phyloP scores from a whole-genome alignment of 2,888 invertebrate genomes.

The Luperina testacea region DNA sequence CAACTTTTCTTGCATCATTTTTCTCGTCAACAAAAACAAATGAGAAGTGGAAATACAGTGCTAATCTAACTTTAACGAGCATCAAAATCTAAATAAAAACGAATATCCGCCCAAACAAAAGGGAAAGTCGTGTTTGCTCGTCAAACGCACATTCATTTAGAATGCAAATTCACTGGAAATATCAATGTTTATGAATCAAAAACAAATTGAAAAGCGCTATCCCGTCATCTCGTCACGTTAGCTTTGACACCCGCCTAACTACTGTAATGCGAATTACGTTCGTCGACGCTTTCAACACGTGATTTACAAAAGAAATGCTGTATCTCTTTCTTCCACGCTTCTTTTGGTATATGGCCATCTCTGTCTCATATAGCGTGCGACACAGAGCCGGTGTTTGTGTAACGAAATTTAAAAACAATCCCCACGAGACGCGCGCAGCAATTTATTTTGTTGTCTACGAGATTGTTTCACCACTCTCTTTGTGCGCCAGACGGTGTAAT shows the following conservation, averaged over 20 bases:
- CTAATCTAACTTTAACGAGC: conserved; percentile 39
- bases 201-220: conserved; percentile 51
- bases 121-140: conserved; percentile 27
- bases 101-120: conserved; percentile 37
- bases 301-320: conserved; percentile 58
- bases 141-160: conserved; percentile 55
- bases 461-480: conserved; percentile 77
- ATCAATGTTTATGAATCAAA: conserved; percentile 60
- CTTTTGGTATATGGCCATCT: conserved; percentile 61
- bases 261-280: conserved; percentile 66
- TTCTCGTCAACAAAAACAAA: conserved; percentile 8
- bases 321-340: conserved; percentile 54
- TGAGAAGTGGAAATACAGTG: neutral
- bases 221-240: conserved; percentile 22
- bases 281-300: conserved; percentile 53
- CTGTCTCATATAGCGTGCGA: conserved; percentile 60
- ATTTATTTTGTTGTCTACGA: conserved; percentile 82
- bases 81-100: conserved; percentile 20
- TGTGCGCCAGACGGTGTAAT: conserved; percentile 40
- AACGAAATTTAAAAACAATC: conserved; percentile 88
- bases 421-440: conserved; percentile 75
- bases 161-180: conserved; percentile 59
- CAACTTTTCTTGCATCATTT: neutral
- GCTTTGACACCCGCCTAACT: conserved; percentile 64
- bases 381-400: conserved; percentile 72